phyloP scores from a whole-genome alignment of 2,888 invertebrate genomes.

The Nebria salina region DNA sequence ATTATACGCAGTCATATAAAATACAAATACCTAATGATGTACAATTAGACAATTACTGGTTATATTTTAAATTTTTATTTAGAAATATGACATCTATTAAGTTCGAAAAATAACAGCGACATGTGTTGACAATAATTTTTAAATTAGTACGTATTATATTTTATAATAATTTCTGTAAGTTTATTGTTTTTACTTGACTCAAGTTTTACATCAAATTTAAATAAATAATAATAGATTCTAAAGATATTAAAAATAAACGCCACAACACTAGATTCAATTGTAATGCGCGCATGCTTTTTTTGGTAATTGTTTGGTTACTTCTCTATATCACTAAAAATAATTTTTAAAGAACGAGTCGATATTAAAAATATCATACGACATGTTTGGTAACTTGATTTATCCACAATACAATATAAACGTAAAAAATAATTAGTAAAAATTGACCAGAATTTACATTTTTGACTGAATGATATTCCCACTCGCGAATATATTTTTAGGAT shows the following conservation, averaged over 20 bases:
- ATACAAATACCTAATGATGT: no score
- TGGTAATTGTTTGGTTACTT: not conserved
- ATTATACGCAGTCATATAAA: no score
- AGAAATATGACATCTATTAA: no score
- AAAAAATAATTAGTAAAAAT: not conserved
- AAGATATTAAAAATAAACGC: not conserved
- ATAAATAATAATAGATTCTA: not conserved
- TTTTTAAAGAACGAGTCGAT: not conserved
- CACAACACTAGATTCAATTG: no score
- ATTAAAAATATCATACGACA: not conserved
- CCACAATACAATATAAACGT: not conserved
- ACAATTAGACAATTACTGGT: no score
- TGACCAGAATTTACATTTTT: conserved; percentile 52
- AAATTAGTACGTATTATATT: not conserved
- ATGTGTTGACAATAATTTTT: no score
- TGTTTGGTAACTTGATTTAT: not conserved
- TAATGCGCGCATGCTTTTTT: not conserved
- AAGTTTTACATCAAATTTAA: not conserved
- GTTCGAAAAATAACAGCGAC: no score
- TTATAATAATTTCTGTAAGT: not conserved
- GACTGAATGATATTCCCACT: conserved; percentile 77
- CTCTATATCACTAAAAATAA: not conserved
- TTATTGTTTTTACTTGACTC: not conserved
- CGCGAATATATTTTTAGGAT: conserved; percentile 95
- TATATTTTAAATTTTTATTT: no score